These are phyloP conservation scores for Nothoprocta pentlandii DNA, from an alignment of 2,113 vertebrate species.

Conservation along the genomic window DNA sequence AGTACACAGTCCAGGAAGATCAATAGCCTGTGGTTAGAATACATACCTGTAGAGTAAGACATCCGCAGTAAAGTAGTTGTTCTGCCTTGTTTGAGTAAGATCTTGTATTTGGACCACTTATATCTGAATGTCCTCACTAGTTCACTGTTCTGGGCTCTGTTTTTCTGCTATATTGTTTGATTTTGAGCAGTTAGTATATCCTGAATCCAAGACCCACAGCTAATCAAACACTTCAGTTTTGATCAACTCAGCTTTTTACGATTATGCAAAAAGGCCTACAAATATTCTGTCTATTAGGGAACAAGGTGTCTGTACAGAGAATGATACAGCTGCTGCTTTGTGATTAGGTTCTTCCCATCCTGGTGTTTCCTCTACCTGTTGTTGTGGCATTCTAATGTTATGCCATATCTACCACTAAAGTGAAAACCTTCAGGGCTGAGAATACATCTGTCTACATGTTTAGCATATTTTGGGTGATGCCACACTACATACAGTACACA, in stretches of 20 bases:
- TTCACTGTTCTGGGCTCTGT: not conserved
- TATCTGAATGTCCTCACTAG: not conserved
- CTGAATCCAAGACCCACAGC: not conserved
- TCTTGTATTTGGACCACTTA: not conserved
- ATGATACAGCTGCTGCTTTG: not conserved
- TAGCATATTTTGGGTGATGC: not conserved
- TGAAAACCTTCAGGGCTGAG: not conserved
- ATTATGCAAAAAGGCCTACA: not conserved
- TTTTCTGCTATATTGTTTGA: not conserved
- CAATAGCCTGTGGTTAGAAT: not conserved
- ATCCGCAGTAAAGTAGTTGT: not conserved
- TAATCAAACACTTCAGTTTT: not conserved
- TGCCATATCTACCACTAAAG: not conserved
- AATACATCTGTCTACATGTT: not conserved
- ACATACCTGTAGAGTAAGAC: not conserved
- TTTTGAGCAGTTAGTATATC: not conserved
- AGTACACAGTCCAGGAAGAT: not conserved
- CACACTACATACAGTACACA: not conserved
- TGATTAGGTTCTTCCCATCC: not conserved
- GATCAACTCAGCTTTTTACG: not conserved
- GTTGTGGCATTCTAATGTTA: not conserved
- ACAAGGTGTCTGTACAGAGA: not conserved
- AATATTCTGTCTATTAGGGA: not conserved
- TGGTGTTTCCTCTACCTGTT: not conserved
- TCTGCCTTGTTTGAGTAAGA: not conserved